Evolutionary conservation across 2,888 invertebrate genomes (phyloP).

Genomic region (Drosophila antonietae): DNA sequence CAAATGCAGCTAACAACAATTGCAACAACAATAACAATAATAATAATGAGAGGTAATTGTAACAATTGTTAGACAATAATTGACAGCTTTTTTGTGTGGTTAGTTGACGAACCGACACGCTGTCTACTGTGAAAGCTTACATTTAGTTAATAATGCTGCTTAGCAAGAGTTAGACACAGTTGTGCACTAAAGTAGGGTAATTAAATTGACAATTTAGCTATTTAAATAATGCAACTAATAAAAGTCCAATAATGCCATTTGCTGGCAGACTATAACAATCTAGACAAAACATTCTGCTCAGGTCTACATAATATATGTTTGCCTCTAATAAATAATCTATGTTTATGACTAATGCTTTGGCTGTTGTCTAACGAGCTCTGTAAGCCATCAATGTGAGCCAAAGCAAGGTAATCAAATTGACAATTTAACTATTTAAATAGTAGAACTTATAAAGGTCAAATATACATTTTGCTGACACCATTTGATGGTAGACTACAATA

Average conservation of each 20-base stretch:
- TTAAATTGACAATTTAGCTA: neutral
- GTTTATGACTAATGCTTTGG: neutral
- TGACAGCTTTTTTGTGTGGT: constrained; percentile 44
- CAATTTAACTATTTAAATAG: too few species aligned
- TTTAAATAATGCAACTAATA: neutral
- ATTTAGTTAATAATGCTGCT: neutral
- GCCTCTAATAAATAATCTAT: neutral
- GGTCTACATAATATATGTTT: neutral
- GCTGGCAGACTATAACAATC: neutral
- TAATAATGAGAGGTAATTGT: too few species aligned
- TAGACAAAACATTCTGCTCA: neutral
- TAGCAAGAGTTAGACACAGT: neutral
- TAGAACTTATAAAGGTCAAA: too few species aligned
- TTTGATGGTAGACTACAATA: too few species aligned
- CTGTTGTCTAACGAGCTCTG: too few species aligned
- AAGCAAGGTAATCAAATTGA: too few species aligned
- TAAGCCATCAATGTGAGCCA: too few species aligned
- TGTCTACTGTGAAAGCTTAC: constrained; percentile 7
- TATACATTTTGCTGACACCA: too few species aligned
- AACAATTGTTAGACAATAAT: constrained; percentile 34
- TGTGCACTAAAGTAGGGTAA: neutral
- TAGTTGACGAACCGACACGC: constrained; percentile 22
- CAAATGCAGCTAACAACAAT: constrained; percentile 4
- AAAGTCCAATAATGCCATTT: neutral
- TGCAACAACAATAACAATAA: constrained; percentile 6